A percentile compares a stretch with the other conserved stretches of the same genome.
Conservation (phyloP, 2,888 invertebrate genomes). For the Gryllus longicercus region DNA sequence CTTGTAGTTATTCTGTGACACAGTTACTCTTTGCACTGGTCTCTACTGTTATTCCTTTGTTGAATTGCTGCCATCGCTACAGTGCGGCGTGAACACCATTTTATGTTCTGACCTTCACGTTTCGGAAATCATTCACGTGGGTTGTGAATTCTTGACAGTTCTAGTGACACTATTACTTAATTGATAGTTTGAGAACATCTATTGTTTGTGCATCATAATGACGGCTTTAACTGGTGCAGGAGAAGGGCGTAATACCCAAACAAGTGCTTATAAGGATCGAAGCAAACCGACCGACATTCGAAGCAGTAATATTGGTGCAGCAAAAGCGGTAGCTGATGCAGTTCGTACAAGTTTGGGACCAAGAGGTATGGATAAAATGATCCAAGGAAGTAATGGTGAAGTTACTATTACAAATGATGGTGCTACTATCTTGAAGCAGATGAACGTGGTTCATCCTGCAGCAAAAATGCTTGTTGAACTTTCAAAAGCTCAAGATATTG, state of each 20-base stretch:
- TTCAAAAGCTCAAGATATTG: slow-evolving; percentile 96
- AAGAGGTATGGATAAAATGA: slow-evolving; percentile 99
- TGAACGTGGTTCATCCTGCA: slow-evolving; percentile 97
- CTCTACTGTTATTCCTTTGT: too few relatives aligned
- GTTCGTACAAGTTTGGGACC: slow-evolving; percentile 98
- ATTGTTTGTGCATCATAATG: too few relatives aligned
- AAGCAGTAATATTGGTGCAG: slow-evolving; percentile 93
- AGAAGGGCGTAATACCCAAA: slow-evolving; percentile 46
- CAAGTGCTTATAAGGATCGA: slow-evolving; percentile 76
- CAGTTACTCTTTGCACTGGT: too few relatives aligned
- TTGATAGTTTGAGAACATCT: too few relatives aligned
- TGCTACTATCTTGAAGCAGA: slow-evolving; percentile 97
- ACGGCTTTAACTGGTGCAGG: slow-evolving; percentile 49
- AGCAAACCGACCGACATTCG: slow-evolving; percentile 93
- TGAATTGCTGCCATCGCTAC: too few relatives aligned
- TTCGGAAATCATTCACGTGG: too few relatives aligned
- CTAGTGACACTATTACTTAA: too few relatives aligned
- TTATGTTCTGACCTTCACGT: too few relatives aligned
- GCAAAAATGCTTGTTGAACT: slow-evolving; percentile 99
- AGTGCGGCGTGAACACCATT: too few relatives aligned
- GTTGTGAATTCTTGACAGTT: too few relatives aligned
- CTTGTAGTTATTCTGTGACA: too few relatives aligned
- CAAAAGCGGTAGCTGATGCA: slow-evolving; percentile 98
- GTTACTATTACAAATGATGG: slow-evolving; percentile 99
- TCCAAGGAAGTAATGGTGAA: slow-evolving; percentile 94